phyloP scores from a whole-genome alignment of 1,140 invertebrate species.

The Euglossa dilemma region DNA sequence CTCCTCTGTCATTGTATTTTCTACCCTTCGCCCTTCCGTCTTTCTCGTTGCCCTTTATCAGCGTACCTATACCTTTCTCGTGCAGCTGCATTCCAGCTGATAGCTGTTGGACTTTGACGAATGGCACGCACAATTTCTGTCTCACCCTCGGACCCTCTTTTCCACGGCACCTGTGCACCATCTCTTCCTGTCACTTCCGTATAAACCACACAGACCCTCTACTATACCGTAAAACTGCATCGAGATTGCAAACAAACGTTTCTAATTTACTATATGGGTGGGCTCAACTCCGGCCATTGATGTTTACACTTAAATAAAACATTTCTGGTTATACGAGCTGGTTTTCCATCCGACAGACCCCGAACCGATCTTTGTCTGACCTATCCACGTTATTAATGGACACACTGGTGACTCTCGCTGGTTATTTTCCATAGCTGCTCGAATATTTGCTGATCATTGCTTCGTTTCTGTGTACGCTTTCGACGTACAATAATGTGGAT shows the following conservation, averaged over 20 bases:
- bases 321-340: conserved; percentile 41
- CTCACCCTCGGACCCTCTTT: neutral
- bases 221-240: neutral
- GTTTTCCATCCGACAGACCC: neutral
- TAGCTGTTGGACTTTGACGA: conserved; percentile 55
- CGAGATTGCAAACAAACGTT: conserved; percentile 43
- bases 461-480: too few species aligned
- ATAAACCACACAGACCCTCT: neutral
- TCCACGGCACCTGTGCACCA: neutral
- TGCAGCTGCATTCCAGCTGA: conserved; percentile 7
- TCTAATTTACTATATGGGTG: conserved; percentile 35
- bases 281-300: neutral
- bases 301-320: conserved; percentile 53
- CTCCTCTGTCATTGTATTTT: neutral
- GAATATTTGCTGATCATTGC: too few species aligned
- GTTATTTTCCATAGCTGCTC: too few species aligned
- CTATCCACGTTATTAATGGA: too few species aligned
- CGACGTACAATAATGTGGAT: too few species aligned
- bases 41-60: neutral
- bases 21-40: neutral
- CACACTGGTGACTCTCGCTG: too few species aligned
- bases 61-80: neutral
- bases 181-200: neutral
- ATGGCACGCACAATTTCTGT: conserved; percentile 43
- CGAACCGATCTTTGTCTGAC: too few species aligned